Conservation (phyloP, 1,140 invertebrate species). For the Zaprionus ghesquierei region DNA sequence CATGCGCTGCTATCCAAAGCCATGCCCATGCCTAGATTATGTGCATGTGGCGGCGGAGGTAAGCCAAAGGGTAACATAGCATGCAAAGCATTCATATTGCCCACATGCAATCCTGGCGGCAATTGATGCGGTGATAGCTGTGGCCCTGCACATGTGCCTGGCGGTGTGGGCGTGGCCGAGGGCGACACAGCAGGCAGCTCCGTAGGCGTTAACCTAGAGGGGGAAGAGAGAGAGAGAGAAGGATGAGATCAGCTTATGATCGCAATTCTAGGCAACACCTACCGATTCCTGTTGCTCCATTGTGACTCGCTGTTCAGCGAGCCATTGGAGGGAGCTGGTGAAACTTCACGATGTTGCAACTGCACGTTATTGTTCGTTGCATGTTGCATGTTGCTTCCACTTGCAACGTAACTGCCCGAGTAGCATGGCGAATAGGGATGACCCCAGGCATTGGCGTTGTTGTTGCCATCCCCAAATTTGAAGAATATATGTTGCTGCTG, state of each 20-base stretch:
- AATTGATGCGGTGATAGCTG: constrained; percentile 54
- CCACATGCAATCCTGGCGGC: background rate
- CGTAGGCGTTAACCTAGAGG: constrained; percentile 11
- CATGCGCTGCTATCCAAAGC: background rate
- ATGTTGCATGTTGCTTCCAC: background rate
- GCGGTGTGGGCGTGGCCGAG: background rate
- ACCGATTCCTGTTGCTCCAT: constrained; percentile 59
- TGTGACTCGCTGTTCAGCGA: constrained; percentile 53
- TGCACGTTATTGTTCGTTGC: constrained; percentile 4
- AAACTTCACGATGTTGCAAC: constrained; percentile 29
- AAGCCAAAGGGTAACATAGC: constrained; percentile 14
- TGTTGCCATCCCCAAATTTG: constrained; percentile 41
- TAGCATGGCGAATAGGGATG: constrained; percentile 48
- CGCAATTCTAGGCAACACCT: background rate
- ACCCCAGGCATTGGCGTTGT: constrained; percentile 21
- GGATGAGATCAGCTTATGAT: background rate
- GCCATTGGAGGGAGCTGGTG: constrained; percentile 50
- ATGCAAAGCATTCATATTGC: constrained; percentile 23
- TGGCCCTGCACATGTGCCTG: background rate
- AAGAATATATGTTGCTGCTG: constrained; percentile 39
- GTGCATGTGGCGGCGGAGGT: constrained; percentile 2
- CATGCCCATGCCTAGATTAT: constrained; percentile 3
- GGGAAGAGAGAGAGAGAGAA: background rate
- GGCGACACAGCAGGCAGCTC: constrained; percentile 24
- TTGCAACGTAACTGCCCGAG: constrained; percentile 14